Percentiles rank a stretch among this genome's conserved stretches.
phyloP scores from a whole-genome alignment of 2,113 vertebrate genomes.

The Ahaetulla prasina region DNA sequence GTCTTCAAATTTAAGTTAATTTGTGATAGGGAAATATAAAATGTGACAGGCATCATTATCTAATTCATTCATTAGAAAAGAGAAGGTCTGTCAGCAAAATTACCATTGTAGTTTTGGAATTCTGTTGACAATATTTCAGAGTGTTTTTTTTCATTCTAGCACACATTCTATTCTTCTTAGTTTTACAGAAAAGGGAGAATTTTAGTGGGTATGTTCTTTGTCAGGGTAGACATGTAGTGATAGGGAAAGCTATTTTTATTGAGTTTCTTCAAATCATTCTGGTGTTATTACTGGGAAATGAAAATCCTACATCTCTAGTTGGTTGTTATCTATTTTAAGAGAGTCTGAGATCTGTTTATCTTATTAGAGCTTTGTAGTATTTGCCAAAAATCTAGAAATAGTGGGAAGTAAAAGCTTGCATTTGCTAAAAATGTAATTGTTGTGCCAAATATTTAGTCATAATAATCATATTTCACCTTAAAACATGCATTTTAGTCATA shows the following conservation, averaged over 20 bases:
- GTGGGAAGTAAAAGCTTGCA: neutral
- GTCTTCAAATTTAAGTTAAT: neutral
- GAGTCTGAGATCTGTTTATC: neutral
- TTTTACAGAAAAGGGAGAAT: neutral
- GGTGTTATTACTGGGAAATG: neutral
- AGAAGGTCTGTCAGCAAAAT: neutral
- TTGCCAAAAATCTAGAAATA: neutral
- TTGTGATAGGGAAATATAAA: neutral
- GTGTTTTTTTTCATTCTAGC: neutral
- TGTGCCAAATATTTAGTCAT: neutral
- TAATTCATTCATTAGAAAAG: neutral
- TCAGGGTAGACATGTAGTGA: neutral
- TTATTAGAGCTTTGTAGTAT: neutral
- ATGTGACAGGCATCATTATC: neutral
- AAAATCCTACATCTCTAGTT: neutral
- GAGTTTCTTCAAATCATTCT: neutral
- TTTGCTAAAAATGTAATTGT: neutral
- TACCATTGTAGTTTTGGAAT: neutral
- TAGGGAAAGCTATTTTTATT: neutral
- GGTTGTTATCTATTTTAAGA: neutral
- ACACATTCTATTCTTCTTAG: neutral
- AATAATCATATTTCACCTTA: neutral
- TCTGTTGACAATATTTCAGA: neutral
- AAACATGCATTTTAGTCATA: neutral
- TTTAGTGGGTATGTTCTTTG: neutral